phyloP scores from a whole-genome alignment of 2,888 invertebrate genomes.

The Cotesia congregata region DNA sequence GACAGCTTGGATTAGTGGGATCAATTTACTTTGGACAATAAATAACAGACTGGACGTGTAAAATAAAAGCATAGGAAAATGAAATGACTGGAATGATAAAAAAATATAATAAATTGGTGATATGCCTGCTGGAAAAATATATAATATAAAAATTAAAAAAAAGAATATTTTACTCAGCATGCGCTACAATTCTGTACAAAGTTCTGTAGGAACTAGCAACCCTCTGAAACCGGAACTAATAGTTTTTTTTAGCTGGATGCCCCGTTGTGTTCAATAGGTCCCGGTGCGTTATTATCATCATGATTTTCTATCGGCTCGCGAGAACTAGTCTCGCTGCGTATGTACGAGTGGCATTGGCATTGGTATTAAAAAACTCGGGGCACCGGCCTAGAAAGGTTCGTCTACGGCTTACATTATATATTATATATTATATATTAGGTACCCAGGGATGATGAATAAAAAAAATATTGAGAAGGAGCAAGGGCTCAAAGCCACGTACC shows the following conservation, averaged over 20 bases:
- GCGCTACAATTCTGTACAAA: neutral
- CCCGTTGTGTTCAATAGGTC: conserved; percentile 56
- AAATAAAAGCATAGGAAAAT: conserved; percentile 32
- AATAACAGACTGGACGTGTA: conserved; percentile 62
- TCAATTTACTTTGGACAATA: conserved; percentile 61
- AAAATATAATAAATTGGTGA: conserved; percentile 23
- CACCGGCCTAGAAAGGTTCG: conserved; percentile 10
- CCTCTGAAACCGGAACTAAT: conserved; percentile 61
- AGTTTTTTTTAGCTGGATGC: conserved; percentile 54
- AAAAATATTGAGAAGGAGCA: conserved; percentile 21
- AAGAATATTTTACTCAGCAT: conserved; percentile 21
- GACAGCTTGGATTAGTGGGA: conserved; percentile 57
- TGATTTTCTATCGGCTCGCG: conserved; percentile 53
- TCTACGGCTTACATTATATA: neutral
- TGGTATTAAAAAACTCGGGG: conserved; percentile 14
- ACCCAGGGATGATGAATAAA: conserved; percentile 22
- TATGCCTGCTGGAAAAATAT: conserved; percentile 25
- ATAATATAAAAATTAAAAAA: conserved; percentile 27
- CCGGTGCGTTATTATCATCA: conserved; percentile 54
- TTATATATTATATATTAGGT: neutral
- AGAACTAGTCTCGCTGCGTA: conserved; percentile 48
- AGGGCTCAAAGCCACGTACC: conserved; percentile 21
- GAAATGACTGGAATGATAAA: conserved; percentile 47
- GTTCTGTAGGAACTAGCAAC: neutral
- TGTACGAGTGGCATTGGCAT: neutral